phyloP scores from a whole-genome alignment of 2,113 vertebrate species.

The Oncorhynchus masou region DNA sequence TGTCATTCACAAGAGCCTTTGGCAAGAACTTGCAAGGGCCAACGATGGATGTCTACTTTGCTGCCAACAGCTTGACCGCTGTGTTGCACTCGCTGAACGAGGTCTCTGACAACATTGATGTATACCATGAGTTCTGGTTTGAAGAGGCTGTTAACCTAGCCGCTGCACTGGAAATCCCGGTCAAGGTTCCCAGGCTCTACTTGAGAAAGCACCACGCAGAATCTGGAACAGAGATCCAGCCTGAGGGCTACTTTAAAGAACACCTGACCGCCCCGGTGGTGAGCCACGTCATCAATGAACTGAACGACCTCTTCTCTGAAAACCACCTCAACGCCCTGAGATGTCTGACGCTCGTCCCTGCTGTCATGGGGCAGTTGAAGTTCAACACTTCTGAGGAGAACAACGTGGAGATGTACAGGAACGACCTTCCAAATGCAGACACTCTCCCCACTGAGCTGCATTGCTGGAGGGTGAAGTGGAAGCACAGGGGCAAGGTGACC shows the following conservation, averaged over 20 bases:
- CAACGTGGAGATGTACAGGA: constrained; percentile 81
- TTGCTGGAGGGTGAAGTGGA: constrained; percentile 98
- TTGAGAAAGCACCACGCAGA: constrained; percentile 75
- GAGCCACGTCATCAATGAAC: constrained; percentile 80
- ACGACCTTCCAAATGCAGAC: constrained; percentile 86
- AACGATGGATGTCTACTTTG: constrained; percentile 81
- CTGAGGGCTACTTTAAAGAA: constrained; percentile 89
- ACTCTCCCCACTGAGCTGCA: constrained; percentile 88
- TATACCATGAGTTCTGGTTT: constrained; percentile 97
- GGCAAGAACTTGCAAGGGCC: constrained; percentile 87
- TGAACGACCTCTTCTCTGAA: constrained; percentile 87
- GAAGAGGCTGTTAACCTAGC: constrained; percentile 89
- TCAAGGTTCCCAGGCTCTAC: constrained; percentile 83
- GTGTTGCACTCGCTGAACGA: constrained; percentile 89
- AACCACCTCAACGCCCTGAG: constrained; percentile 86
- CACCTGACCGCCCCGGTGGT: constrained; percentile 82
- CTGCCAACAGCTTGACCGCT: constrained; percentile 81
- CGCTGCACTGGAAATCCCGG: constrained; percentile 80
- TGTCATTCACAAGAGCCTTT: constrained; percentile 85
- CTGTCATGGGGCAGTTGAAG: constrained; percentile 87
- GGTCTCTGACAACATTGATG: constrained; percentile 91
- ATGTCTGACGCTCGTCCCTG: constrained; percentile 86
- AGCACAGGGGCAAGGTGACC: constrained; percentile 86
- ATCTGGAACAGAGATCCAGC: constrained; percentile 67
- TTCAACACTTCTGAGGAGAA: constrained; percentile 86